These are phyloP conservation scores for Eupithecia subfuscata DNA, from an alignment of 2,888 invertebrate species.

Conservation along the genomic window DNA sequence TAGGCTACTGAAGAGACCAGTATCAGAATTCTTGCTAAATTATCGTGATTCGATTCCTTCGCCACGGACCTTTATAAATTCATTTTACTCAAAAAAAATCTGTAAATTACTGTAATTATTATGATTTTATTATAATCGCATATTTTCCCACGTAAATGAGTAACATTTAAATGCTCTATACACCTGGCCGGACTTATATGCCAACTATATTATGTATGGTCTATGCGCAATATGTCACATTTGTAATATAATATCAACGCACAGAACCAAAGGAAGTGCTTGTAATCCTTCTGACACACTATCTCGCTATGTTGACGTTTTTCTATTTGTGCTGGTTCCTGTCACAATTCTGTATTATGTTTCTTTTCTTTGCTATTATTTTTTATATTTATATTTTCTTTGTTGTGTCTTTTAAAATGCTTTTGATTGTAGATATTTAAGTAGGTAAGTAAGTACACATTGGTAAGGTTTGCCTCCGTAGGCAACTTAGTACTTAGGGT, in stretches of 20 bases:
- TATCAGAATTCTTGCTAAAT: background rate
- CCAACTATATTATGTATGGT: background rate
- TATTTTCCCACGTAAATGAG: constrained; percentile 32
- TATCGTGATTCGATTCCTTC: background rate
- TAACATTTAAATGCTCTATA: constrained; percentile 19
- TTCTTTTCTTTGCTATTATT: too few species aligned
- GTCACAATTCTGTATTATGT: too few species aligned
- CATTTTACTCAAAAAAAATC: background rate
- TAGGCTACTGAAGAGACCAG: background rate
- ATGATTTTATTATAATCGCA: background rate
- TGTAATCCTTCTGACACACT: background rate
- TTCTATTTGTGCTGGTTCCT: background rate
- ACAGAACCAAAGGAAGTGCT: background rate
- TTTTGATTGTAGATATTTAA: background rate
- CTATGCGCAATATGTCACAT: background rate
- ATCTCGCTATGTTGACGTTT: background rate
- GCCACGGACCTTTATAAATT: background rate
- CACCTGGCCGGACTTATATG: constrained; percentile 32
- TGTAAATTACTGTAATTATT: background rate
- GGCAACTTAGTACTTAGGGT: background rate
- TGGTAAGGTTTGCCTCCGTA: background rate
- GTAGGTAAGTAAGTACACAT: background rate
- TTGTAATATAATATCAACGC: background rate
- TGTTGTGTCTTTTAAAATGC: too few species aligned
- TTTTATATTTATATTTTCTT: too few species aligned